Conservation (phyloP, 2,888 invertebrate genomes). For the Monopis laevigella region DNA sequence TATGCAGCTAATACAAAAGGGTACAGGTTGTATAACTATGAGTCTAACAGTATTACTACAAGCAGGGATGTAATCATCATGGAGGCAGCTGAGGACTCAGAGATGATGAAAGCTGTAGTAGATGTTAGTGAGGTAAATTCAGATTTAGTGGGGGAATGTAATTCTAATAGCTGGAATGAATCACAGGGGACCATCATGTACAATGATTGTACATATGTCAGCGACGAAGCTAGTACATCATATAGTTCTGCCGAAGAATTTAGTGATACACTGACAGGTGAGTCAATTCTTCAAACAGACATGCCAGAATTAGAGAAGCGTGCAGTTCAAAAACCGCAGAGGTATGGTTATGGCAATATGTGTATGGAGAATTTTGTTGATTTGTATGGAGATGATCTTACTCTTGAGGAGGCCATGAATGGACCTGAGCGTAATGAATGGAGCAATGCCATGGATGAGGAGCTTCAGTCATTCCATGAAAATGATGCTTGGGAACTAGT, state of each 20-base stretch:
- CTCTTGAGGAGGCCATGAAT: neutral
- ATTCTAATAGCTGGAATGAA: neutral
- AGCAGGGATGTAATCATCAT: constrained; percentile 17
- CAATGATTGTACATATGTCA: too few relatives aligned
- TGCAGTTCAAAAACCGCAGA: too few relatives aligned
- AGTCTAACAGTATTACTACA: neutral
- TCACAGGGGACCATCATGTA: too few relatives aligned
- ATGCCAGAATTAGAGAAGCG: too few relatives aligned
- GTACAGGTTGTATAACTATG: constrained; percentile 12
- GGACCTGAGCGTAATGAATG: neutral
- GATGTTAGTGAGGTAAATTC: neutral
- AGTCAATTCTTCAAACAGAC: too few relatives aligned
- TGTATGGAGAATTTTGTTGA: neutral
- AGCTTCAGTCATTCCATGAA: neutral
- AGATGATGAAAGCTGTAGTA: neutral
- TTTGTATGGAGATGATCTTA: neutral
- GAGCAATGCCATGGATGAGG: neutral
- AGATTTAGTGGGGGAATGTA: neutral
- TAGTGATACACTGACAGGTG: too few relatives aligned
- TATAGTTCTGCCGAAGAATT: too few relatives aligned
- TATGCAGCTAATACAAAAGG: constrained; percentile 16
- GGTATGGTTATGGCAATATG: too few relatives aligned
- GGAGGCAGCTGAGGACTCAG: too few relatives aligned
- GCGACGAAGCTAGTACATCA: too few relatives aligned
- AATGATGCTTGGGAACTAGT: neutral